phyloP scores from a whole-genome alignment of 1,140 invertebrate species.

The Cotesia typhae region DNA sequence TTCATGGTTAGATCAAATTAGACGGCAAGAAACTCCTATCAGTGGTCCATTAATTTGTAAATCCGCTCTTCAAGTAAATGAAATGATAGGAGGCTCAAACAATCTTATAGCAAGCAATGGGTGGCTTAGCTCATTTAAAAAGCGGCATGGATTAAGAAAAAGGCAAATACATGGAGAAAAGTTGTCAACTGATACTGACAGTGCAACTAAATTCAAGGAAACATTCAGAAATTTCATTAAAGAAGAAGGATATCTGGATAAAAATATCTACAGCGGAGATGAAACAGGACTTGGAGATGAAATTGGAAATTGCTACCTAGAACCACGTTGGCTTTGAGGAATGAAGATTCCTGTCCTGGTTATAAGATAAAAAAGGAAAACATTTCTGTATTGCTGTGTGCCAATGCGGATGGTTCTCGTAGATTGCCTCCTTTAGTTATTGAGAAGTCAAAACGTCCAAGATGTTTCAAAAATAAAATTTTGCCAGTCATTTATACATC shows the following conservation, averaged over 20 bases:
- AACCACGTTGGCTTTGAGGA: slow-evolving; percentile 47
- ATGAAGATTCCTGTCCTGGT: slow-evolving; percentile 2
- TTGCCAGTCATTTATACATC: slow-evolving; percentile 43
- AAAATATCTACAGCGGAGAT: slow-evolving; percentile 30
- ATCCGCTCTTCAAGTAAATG: slow-evolving; percentile 13
- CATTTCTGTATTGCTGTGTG: too few relatives aligned
- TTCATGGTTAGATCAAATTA: neutral
- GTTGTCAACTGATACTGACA: slow-evolving; percentile 1
- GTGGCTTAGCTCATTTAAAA: slow-evolving; percentile 16
- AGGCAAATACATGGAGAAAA: slow-evolving; percentile 16
- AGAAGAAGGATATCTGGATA: slow-evolving; percentile 8
- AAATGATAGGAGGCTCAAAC: slow-evolving; percentile 11
- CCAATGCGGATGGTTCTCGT: too few relatives aligned
- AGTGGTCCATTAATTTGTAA: slow-evolving; percentile 17
- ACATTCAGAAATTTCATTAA: slow-evolving; percentile 6
- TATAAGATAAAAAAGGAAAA: too few relatives aligned
- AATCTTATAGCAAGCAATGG: slow-evolving; percentile 15
- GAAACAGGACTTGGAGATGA: slow-evolving; percentile 41
- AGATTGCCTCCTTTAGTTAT: too few relatives aligned
- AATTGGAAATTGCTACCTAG: slow-evolving; percentile 41
- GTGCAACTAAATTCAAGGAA: neutral
- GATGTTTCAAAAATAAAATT: too few relatives aligned
- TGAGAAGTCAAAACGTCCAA: too few relatives aligned
- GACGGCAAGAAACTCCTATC: slow-evolving; percentile 1
- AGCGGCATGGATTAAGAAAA: slow-evolving; percentile 7